These are phyloP conservation scores for Lynx canadensis DNA, from an alignment of 2,113 vertebrate genomes.

Conservation along the genomic window DNA sequence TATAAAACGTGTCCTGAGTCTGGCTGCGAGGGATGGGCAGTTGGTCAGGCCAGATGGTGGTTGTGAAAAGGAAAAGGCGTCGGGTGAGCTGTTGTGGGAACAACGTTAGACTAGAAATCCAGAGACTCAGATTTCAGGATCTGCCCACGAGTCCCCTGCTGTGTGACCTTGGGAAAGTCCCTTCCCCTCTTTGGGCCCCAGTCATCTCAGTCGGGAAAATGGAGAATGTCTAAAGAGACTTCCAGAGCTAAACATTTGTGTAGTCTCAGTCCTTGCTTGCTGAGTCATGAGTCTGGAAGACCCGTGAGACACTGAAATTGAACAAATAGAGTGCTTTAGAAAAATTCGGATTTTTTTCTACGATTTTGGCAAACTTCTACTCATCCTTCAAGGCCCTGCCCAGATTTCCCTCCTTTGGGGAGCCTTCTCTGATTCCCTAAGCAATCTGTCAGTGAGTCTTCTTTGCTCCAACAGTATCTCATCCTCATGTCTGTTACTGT, in stretches of 20 bases:
- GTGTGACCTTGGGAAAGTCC: conserved; percentile 15
- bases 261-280: neutral
- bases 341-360: neutral
- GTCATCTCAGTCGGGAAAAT: conserved; percentile 22
- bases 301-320: neutral
- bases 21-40: conserved; percentile 37
- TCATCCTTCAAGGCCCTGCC: neutral
- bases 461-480: neutral
- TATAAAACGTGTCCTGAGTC: conserved; percentile 59
- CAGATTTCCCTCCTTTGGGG: neutral
- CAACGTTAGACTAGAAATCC: neutral
- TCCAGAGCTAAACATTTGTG: neutral
- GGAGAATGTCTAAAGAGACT: conserved; percentile 9
- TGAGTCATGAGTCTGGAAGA: neutral
- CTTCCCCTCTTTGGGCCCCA: neutral
- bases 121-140: neutral
- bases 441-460: neutral
- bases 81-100: neutral
- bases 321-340: neutral
- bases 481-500: neutral
- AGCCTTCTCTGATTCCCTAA: neutral
- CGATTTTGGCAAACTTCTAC: conserved; percentile 23
- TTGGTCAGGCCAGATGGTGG: conserved; percentile 43
- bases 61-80: neutral
- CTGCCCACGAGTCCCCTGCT: neutral